Evolutionary conservation across 2,797 vertebrate species (phyloP), one percentile per base, ranked within the genome.

Genomic region (Syngnathus rostellatus): DNA sequence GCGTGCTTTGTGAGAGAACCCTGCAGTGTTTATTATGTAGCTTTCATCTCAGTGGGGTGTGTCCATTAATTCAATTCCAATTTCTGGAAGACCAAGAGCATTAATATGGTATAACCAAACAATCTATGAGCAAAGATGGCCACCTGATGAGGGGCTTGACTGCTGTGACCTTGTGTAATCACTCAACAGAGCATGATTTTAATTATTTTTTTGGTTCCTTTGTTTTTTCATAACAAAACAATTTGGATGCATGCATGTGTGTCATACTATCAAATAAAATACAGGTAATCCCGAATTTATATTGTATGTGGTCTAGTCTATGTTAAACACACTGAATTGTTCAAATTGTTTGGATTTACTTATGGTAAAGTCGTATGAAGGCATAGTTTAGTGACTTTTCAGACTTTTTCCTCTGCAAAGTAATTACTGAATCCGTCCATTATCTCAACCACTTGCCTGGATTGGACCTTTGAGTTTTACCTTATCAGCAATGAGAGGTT

Each of bases 51-150:
- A 74, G 77, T 65, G 63, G 72, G 82, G 69, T 65, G 75, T 68
- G 68, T 45, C 37, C 64, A 69, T 64, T 80, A 81, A 84, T 82
- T 81, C 79, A 82, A 77, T 64, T 75, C 51, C 37, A 72, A 72
- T 76, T 83, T 69, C 74, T 53, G 63, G 77, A 69, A 61, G 53
- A 59, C 73, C 17, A 0, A 55, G 43, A 63, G 62, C 64, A 23
- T 46, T 38, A 19, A 43, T 21, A 64, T 55, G 11, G 68, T 38
- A 23, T 53, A 66, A 65, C 65, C 62, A 54, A 67, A 75, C 61
- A 73, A 70, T 68, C 70, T 72, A 69, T 71, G 64, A 63, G 66
- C 63, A 64, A 78, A 74, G 68, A 73, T 72, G 55, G 48, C 62
- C 65, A 59, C 77, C 68, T 71, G 76, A 73, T 76, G 73, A 66